Conservation (phyloP, 2,797 vertebrate species). For the Sternarchorhynchus goeldii region DNA sequence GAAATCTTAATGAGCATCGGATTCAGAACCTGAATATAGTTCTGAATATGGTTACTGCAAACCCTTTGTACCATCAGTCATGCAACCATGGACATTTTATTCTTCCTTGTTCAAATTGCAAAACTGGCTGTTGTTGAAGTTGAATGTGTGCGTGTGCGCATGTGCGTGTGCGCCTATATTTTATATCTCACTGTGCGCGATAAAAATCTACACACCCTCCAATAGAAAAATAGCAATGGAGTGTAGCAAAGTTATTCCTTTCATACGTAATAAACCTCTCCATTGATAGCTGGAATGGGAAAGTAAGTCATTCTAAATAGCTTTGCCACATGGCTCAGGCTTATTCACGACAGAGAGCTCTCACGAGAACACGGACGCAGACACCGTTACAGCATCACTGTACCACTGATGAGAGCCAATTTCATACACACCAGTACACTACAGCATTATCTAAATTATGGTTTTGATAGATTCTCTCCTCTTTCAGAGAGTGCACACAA, state of each 20-base stretch:
- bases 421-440: constrained; percentile 26
- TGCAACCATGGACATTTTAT: background rate
- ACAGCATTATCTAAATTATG: constrained; percentile 48
- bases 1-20: constrained; percentile 64
- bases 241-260: constrained; percentile 31
- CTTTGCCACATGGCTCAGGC: constrained; percentile 29
- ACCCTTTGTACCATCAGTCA: background rate
- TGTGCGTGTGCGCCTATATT: background rate
- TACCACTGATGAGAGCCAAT: constrained; percentile 30
- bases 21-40: constrained; percentile 33
- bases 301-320: constrained; percentile 48
- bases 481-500: constrained; percentile 29
- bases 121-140: constrained; percentile 10
- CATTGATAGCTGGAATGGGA: constrained; percentile 43
- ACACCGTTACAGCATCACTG: constrained; percentile 38
- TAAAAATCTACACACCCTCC: constrained; percentile 38
- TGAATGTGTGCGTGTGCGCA: background rate
- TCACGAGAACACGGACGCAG: constrained; percentile 6
- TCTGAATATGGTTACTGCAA: background rate
- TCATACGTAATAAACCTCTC: constrained; percentile 47
- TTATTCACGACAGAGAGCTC: constrained; percentile 24
- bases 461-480: constrained; percentile 46
- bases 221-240: constrained; percentile 30
- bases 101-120: background rate
- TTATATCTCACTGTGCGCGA: constrained; percentile 17